A percentile compares a stretch with the other conserved stretches of the same genome.
These are phyloP conservation scores for Tamandua tetradactyla DNA, from an alignment of 2,797 vertebrate genomes.

Conservation along the genomic window DNA sequence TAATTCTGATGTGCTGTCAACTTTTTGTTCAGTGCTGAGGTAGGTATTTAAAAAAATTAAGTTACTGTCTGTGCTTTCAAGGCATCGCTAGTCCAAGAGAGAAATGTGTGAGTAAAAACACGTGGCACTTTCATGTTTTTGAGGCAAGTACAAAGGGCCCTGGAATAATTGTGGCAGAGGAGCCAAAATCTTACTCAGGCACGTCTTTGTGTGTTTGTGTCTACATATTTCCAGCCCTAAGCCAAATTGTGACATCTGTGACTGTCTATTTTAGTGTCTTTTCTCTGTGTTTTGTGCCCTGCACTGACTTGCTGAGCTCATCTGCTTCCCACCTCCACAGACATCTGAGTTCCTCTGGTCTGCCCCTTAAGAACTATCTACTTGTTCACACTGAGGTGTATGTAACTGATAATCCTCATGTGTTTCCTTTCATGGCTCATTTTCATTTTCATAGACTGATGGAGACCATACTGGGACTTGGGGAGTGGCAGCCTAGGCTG, in stretches of 20 bases:
- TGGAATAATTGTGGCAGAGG: neutral
- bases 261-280: neutral
- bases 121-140: neutral
- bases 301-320: neutral
- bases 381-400: neutral
- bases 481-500: neutral
- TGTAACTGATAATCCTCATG: neutral
- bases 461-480: neutral
- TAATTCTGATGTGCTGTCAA: neutral
- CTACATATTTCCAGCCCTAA: neutral
- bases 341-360: neutral
- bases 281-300: neutral
- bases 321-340: neutral
- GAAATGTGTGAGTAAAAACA: neutral
- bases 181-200: neutral
- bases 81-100: neutral
- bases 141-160: neutral
- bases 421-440: neutral
- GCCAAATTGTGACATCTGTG: neutral
- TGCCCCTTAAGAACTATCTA: conserved; percentile 13
- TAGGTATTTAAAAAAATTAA: neutral
- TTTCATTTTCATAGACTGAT: conserved; percentile 11
- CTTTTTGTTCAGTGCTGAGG: neutral
- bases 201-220: neutral
- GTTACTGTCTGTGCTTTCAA: neutral